A percentile compares a stretch with the other conserved stretches of the same genome.
These are phyloP conservation scores for Wasmannia auropunctata DNA, from an alignment of 1,140 invertebrate genomes.

Conservation along the genomic window DNA sequence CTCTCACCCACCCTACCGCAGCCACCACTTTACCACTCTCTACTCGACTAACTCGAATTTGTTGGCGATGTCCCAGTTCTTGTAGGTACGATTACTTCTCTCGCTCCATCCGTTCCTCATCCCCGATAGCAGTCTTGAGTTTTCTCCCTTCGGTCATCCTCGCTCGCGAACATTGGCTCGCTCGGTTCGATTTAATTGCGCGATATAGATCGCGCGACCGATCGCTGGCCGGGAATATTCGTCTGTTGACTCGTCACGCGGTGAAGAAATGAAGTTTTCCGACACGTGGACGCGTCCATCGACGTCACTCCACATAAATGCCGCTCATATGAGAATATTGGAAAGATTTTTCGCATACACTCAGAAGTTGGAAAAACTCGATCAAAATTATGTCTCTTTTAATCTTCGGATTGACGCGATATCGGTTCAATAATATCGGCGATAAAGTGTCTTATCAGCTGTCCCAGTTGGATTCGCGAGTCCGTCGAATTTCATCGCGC, in stretches of 20 bases:
- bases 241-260: neutral
- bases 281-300: neutral
- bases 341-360: neutral
- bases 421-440: slow-evolving; percentile 36
- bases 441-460: slow-evolving; percentile 9
- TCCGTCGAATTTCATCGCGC: neutral
- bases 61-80: slow-evolving; percentile 83
- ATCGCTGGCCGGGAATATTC: slow-evolving; percentile 12
- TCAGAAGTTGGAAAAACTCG: neutral
- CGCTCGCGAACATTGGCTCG: slow-evolving; percentile 36
- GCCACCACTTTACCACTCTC: slow-evolving; percentile 81
- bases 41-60: slow-evolving; percentile 83
- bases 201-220: neutral
- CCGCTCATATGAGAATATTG: neutral
- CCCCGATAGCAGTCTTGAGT: slow-evolving; percentile 47
- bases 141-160: slow-evolving; percentile 37
- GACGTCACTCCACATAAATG: neutral
- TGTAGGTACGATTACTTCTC: slow-evolving; percentile 63
- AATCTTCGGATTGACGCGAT: slow-evolving; percentile 22
- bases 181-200: slow-evolving; percentile 49
- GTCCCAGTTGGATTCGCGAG: neutral
- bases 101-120: slow-evolving; percentile 61
- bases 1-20: slow-evolving; percentile 73
- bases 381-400: slow-evolving; percentile 7
- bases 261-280: neutral